Evolutionary conservation across 2,797 vertebrate species (phyloP), one percentile per base, ranked within the genome.

Genomic region (Avahi laniger): DNA sequence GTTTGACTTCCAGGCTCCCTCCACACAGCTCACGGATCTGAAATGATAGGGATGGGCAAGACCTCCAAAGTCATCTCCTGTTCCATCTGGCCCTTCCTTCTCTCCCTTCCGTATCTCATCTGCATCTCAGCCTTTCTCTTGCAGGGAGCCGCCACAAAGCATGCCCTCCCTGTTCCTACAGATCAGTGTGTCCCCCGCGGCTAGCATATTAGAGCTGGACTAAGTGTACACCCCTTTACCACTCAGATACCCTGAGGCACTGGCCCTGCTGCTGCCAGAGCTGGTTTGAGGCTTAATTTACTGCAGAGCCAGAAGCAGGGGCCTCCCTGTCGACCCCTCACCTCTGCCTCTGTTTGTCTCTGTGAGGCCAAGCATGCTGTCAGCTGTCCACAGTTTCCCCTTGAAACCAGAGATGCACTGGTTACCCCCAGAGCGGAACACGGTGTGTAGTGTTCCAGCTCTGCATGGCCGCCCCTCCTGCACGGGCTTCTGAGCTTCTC

Each of bases 261-360:
- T 13, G 2, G 35, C 33, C 63, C 88, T 63, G 87, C 70, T 89
- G 41, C 26, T 28, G 63, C 93, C 83, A 72, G 2, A 91, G 93
- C 72, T 89, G 91, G n/a, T 80, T 14, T 75, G 69, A 95, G 94
- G 85, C 93, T 95, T 81, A 48, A 78, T 97, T 97, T 95, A 85
- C 96, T 98, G 93, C 8, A 79, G 86, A 95, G 57, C 78, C 88
- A 4, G 83, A 94, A 79, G 59, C 57, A 69, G 90, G 69, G 48
- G 18, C 14, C 52, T 48, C 41, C 26, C 28, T 26, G 26, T 84
- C 61, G 75, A n/a, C 12, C 50, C 8, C 78, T 89, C 1, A 0
- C 65, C 80, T 70, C 28, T 59, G 0, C 0, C 1, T 85, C 33
- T 30, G 5, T 46, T 87, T 48, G 26, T 88, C 46, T 89, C 4